Evolutionary conservation across 1,140 invertebrate genomes (phyloP).

Genomic region (Pseudomyrmex sp.): DNA sequence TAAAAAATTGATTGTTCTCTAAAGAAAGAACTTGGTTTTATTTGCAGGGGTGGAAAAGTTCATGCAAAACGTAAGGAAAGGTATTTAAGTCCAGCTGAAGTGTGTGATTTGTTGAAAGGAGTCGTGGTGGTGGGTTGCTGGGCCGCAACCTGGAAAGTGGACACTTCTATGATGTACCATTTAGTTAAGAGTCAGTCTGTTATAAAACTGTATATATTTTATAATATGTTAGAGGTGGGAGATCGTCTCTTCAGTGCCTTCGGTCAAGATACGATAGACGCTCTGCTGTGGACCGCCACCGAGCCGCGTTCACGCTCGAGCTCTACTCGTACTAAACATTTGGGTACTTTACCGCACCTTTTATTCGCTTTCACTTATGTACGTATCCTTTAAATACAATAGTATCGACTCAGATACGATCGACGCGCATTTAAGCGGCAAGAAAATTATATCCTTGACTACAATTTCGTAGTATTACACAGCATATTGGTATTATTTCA

Average conservation of each 20-base stretch:
- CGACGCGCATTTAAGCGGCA: not conserved
- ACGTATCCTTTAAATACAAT: conserved; percentile 91
- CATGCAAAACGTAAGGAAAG: conserved; percentile 75
- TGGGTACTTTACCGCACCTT: conserved; percentile 95
- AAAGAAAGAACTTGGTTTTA: conserved; percentile 30
- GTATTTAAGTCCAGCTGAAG: conserved; percentile 95
- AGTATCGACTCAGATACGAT: not conserved
- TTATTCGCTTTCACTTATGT: conserved; percentile 96
- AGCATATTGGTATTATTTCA: conserved; percentile 96
- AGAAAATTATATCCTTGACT: conserved; percentile 38
- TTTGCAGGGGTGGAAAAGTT: conserved; percentile 75
- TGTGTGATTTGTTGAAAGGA: conserved; percentile 98
- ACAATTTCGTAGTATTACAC: conserved; percentile 91
- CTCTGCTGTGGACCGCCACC: conserved; percentile 98
- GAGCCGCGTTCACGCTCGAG: conserved; percentile 91
- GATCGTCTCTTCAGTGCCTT: conserved; percentile 98
- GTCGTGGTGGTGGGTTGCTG: conserved; percentile 94
- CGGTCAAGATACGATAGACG: conserved; percentile 99
- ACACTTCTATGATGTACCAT: conserved; percentile 99
- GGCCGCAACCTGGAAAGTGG: conserved; percentile 94
- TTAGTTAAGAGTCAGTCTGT: conserved; percentile 99
- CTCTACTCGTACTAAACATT: conserved; percentile 90
- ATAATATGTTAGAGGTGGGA: conserved; percentile 99
- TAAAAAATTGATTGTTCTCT: too few species aligned
- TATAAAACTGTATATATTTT: conserved; percentile 99